Evolutionary conservation across 1,140 invertebrate species (phyloP), one percentile per base, ranked within the genome.

Genomic region (Psix sp.): DNA sequence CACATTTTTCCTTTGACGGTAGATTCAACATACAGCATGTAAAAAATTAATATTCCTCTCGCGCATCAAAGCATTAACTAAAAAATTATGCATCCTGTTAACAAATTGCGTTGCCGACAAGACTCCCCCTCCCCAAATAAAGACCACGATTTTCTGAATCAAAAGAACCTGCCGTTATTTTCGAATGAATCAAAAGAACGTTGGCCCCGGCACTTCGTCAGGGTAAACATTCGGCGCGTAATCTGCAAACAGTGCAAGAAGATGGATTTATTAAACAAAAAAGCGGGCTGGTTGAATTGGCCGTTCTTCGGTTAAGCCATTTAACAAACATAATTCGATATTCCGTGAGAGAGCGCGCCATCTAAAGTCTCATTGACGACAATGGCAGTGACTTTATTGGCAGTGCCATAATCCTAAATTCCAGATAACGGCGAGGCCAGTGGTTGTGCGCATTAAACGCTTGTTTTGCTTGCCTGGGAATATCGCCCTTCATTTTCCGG

Each of bases 301-400:
- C 31, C 51, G 39, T 52, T 45, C n/a, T n/a, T 20, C 49, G 35
- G 51, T 13, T 71, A 63, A 70, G 66, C 56, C 49, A 57, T 51
- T 72, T 63, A 49, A 39, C 62, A 62, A 66, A 74, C 70, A 74
- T 66, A 62, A 66, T 74, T 74, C 56, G 70, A 66, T 67, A 74
- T 62, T 66, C 62, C 13, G 56, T 56, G 70, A 60, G 70, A 40
- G 68, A 45, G 60, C 40, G 49, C 60, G 20, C 38, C 21, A 24
- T 62, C 54, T 24, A 49, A 48, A 67, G 49, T 43, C 52, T 36
- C 35, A 56, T 52, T 59, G 70, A 66, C 60, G 52, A 66, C 70
- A 65, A 59, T 65, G 54, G 52, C 56, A 52, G 49, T 56, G 70
- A 74, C 70, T 73, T 73, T 74, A 74, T 73, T 65, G 70, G 35